Base-by-base conservation (phyloP, 2,888 invertebrate species). In the Microplitis deprimator region DNA sequence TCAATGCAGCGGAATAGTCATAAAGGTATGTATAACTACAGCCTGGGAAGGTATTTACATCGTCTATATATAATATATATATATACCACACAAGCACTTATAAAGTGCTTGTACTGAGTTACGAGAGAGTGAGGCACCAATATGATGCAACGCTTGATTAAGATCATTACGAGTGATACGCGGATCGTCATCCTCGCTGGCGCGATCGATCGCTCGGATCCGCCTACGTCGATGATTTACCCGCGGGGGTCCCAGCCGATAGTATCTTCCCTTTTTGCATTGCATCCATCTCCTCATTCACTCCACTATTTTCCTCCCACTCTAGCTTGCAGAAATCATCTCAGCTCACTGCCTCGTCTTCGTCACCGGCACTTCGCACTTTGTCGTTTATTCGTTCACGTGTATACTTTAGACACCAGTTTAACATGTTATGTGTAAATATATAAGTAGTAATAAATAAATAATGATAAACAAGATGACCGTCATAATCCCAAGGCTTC, bases 101-200 rank as follows among this genome's bases (percentile, higher is more conserved):
- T 13, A 50, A 50, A 13, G 50, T 50, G 13, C 50, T 50, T 50
- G 50, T 50, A 50, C 10, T 5, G 13, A 50, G 10, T 13, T 50
- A 50, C 50, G 50, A 13, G 13, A 50, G 50, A 50, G 50, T 50
- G 50, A 50, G 50, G 50, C 50, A 50, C 50, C 50, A 50, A 50
- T 50, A 77, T 79, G 79, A 79, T 75, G 79, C 75, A 79, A 79
- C 75, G 75, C 79, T 79, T 77, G 79, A 79, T 79, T 79, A 79
- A 79, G 79, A 79, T 79, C 77, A 77, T 79, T 79, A 79, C 70
- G 72, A 75, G 67, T 77, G 79, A 79, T 79, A 79, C 72, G 79
- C 75, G 71, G 77, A 75, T 77, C 77, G 77, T 77, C 77, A 77
- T 74, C 74, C 70, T 40, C 64, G 72, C 67, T 73, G 50, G 13